A percentile compares a stretch with the other conserved stretches of the same genome.
Evolutionary conservation across 2,113 vertebrate species (phyloP).

Genomic region (Cygnus atratus): DNA sequence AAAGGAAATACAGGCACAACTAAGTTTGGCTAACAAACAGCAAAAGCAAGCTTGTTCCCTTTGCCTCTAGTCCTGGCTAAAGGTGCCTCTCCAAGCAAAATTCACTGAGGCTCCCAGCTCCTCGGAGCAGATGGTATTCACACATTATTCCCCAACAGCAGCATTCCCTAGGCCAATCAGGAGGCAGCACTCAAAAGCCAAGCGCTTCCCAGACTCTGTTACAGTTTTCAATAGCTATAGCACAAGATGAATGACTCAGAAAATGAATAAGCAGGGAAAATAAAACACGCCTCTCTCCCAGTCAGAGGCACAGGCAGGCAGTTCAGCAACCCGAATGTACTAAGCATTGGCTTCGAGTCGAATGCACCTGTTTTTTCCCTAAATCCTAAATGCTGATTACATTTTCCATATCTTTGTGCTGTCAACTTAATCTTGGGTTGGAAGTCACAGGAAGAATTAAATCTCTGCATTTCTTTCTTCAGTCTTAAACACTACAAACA

Average conservation of each 20-base stretch:
- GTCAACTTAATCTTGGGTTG: background rate
- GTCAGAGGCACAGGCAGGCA: background rate
- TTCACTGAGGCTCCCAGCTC: constrained; percentile 60
- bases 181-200: constrained; percentile 71
- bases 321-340: background rate
- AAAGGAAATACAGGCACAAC: background rate
- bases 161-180: constrained; percentile 83
- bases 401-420: background rate
- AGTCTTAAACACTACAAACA: background rate
- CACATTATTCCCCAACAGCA: constrained; percentile 78
- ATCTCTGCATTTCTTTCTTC: background rate
- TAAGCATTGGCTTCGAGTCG: background rate
- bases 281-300: constrained; percentile 40
- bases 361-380: constrained; percentile 40
- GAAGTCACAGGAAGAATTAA: background rate
- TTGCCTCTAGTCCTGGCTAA: constrained; percentile 22
- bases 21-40: background rate
- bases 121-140: constrained; percentile 72
- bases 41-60: background rate
- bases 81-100: constrained; percentile 63
- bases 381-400: background rate
- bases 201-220: constrained; percentile 66
- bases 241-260: constrained; percentile 77
- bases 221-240: constrained; percentile 69
- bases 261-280: constrained; percentile 70